A percentile compares a stretch with the other conserved stretches of the same genome.
These are phyloP conservation scores for Harmothoe impar DNA, from an alignment of 2,888 invertebrate genomes.

Conservation along the genomic window DNA sequence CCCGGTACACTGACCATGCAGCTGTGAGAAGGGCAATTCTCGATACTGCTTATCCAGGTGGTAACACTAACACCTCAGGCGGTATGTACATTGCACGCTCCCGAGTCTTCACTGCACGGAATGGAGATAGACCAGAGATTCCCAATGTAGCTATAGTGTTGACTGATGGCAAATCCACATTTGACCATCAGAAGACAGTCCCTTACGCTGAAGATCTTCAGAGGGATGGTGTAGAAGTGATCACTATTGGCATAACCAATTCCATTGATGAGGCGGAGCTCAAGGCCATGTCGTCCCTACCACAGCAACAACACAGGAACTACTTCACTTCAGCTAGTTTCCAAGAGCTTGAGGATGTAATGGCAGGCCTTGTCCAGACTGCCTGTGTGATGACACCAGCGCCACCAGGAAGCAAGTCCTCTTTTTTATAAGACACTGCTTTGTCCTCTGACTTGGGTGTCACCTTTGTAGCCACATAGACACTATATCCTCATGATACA, in stretches of 20 bases:
- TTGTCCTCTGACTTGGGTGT: too few species aligned
- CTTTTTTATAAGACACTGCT: not conserved
- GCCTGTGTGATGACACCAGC: not conserved
- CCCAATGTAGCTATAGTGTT: slow-evolving; percentile 40
- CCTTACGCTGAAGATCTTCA: not conserved
- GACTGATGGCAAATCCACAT: slow-evolving; percentile 31
- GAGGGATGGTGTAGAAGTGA: not conserved
- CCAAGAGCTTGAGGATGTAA: not conserved
- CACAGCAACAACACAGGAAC: slow-evolving; percentile 29
- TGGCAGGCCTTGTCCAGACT: slow-evolving; percentile 1
- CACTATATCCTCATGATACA: too few species aligned
- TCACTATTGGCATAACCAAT: slow-evolving; percentile 9
- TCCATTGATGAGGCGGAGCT: not conserved
- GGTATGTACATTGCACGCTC: not conserved
- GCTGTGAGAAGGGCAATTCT: not conserved
- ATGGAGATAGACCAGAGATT: slow-evolving; percentile 16
- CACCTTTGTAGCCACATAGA: too few species aligned
- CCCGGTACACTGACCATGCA: not conserved
- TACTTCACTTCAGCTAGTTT: slow-evolving; percentile 20
- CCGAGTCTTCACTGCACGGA: not conserved
- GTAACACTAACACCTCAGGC: slow-evolving; percentile 42
- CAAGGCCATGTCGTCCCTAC: slow-evolving; percentile 37
- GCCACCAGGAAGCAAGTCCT: not conserved
- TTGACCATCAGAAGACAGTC: not conserved
- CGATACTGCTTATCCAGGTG: not conserved